These are phyloP conservation scores for Musca domestica DNA, from an alignment of 1,140 invertebrate genomes.

Conservation along the genomic window DNA sequence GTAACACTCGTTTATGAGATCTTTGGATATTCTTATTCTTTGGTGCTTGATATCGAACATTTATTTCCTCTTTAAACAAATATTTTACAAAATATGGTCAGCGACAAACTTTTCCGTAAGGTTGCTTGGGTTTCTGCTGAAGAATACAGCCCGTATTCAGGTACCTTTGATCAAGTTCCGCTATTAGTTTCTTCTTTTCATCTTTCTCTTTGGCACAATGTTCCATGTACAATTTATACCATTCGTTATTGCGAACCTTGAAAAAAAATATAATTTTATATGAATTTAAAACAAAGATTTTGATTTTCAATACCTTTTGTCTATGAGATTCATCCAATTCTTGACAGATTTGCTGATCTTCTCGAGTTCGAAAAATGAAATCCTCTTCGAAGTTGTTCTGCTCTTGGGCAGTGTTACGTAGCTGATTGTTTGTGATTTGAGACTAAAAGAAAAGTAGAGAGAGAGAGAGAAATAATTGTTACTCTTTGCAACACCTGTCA, in stretches of 20 bases:
- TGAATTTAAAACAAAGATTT: background rate
- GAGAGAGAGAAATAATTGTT: too few relatives aligned
- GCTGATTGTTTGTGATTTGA: background rate
- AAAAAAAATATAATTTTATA: background rate
- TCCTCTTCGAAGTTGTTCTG: background rate
- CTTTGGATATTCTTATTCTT: too few relatives aligned
- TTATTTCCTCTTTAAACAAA: background rate
- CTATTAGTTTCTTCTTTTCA: background rate
- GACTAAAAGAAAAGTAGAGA: background rate
- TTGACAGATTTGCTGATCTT: background rate
- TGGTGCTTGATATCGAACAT: too few relatives aligned
- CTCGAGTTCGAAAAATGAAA: background rate
- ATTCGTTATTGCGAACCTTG: constrained; percentile 9
- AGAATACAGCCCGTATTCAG: constrained; percentile 21
- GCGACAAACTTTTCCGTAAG: constrained; percentile 20
- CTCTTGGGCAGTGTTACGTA: background rate
- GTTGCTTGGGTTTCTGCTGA: constrained; percentile 10
- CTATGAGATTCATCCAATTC: background rate
- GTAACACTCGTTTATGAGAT: too few relatives aligned
- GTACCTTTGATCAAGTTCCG: constrained; percentile 1
- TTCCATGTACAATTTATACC: constrained; percentile 21
- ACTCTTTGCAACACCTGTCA: background rate
- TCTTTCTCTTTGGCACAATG: constrained; percentile 14
- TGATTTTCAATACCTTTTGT: background rate
- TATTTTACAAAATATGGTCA: background rate